A percentile compares a stretch with the other conserved stretches of the same genome.
phyloP scores from a whole-genome alignment of 2,113 vertebrate genomes.

The Oenanthe melanoleuca region DNA sequence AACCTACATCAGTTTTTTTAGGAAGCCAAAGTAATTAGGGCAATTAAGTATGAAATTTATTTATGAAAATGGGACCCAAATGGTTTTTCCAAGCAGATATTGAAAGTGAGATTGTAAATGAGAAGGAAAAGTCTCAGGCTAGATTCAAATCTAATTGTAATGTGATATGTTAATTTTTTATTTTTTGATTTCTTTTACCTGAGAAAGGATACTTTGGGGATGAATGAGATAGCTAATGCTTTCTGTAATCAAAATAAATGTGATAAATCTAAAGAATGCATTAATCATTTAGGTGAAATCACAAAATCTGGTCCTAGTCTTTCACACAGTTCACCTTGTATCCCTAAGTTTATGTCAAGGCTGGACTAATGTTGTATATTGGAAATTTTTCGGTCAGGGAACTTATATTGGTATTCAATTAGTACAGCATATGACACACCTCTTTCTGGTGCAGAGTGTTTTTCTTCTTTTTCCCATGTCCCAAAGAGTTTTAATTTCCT shows the following conservation, averaged over 20 bases:
- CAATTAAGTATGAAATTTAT: slow-evolving; percentile 4
- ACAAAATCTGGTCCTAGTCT: background rate
- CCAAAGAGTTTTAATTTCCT: background rate
- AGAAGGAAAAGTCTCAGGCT: background rate
- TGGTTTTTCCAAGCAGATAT: background rate
- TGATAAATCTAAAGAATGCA: background rate
- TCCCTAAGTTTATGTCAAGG: background rate
- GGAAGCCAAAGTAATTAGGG: background rate
- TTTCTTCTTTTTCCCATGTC: background rate
- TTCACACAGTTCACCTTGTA: accelerated
- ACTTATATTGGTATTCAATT: background rate
- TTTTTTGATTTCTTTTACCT: background rate
- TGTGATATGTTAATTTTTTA: background rate
- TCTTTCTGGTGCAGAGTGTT: background rate
- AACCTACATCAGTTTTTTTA: background rate
- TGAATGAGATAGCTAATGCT: background rate
- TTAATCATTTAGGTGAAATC: background rate
- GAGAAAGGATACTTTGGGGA: background rate
- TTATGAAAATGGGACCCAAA: background rate
- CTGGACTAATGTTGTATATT: background rate
- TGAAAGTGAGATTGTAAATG: background rate
- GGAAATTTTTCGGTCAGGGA: background rate
- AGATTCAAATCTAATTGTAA: background rate
- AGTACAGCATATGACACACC: background rate
- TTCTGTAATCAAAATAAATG: background rate